These are phyloP conservation scores for Drosophila eohydei DNA, from an alignment of 2,888 invertebrate species.

Conservation along the genomic window DNA sequence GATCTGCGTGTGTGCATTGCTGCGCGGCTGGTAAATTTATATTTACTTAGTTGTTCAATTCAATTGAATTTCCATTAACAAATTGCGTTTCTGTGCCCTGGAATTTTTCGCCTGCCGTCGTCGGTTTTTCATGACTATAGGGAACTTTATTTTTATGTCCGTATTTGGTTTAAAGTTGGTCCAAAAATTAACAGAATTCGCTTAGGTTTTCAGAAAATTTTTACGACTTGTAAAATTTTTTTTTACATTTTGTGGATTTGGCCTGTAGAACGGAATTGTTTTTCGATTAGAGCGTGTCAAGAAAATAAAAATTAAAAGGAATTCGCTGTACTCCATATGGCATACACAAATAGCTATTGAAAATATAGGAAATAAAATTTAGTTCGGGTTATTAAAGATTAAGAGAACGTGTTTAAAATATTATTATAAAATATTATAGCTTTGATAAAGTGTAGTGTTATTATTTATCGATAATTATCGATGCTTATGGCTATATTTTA, in stretches of 20 bases:
- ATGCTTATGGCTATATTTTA: too few species aligned
- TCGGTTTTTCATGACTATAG: conserved; percentile 18
- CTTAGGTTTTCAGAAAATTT: conserved; percentile 10
- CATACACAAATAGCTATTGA: neutral
- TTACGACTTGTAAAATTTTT: conserved; percentile 3
- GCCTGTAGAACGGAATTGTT: conserved; percentile 14
- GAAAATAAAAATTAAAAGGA: neutral
- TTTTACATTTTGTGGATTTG: conserved; percentile 14
- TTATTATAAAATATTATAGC: too few species aligned
- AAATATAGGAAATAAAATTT: neutral
- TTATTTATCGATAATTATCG: neutral
- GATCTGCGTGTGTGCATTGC: conserved; percentile 9
- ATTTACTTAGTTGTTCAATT: conserved; percentile 71
- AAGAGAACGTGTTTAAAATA: neutral
- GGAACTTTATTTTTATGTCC: conserved; percentile 23
- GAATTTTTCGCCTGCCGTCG: conserved; percentile 14
- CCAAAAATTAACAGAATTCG: conserved; percentile 27
- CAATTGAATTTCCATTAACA: conserved; percentile 79
- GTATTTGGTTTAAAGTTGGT: conserved; percentile 23
- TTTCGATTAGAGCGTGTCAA: neutral
- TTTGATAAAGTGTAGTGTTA: neutral
- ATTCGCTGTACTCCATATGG: neutral
- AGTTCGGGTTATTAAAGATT: neutral
- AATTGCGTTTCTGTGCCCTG: conserved; percentile 53
- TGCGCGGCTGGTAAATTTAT: conserved; percentile 36